Percentiles rank a stretch among this genome's conserved stretches.
Conservation (phyloP, 2,888 invertebrate species). For the Athalia circularis region DNA sequence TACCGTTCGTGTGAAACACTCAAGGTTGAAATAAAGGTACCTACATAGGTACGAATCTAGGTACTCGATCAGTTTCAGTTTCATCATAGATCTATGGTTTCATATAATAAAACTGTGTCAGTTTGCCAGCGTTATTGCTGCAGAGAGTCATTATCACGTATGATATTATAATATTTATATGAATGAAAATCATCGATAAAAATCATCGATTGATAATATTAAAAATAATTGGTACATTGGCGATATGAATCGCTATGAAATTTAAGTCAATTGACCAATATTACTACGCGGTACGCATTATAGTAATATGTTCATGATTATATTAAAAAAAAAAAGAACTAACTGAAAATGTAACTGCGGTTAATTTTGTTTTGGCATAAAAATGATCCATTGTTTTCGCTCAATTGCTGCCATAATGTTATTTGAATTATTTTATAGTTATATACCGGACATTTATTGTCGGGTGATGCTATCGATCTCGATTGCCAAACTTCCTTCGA, state of each 20-base stretch:
- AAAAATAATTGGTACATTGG: too few relatives aligned
- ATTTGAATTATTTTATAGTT: neutral
- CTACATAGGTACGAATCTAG: too few relatives aligned
- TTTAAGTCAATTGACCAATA: too few relatives aligned
- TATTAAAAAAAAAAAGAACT: too few relatives aligned
- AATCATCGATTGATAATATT: too few relatives aligned
- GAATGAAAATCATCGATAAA: too few relatives aligned
- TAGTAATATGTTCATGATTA: too few relatives aligned
- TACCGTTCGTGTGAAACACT: slow-evolving; percentile 31
- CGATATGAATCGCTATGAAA: too few relatives aligned
- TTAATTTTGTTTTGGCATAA: neutral
- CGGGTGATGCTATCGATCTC: slow-evolving; percentile 33
- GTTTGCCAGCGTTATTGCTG: slow-evolving; percentile 2
- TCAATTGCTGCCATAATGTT: slow-evolving; percentile 9
- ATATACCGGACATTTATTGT: slow-evolving; percentile 34
- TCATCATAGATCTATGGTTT: neutral
- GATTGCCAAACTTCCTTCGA: slow-evolving; percentile 39
- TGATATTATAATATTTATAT: too few relatives aligned
- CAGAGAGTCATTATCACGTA: slow-evolving; percentile 7
- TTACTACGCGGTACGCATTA: too few relatives aligned
- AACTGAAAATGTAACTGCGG: neutral
- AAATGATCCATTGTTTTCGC: slow-evolving; percentile 24
- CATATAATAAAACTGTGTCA: slow-evolving; percentile 32
- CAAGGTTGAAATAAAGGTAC: slow-evolving; percentile 9
- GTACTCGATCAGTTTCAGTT: slow-evolving; percentile 10